These are phyloP conservation scores for Ochropleura plecta DNA, from an alignment of 2,888 invertebrate species.

Conservation along the genomic window DNA sequence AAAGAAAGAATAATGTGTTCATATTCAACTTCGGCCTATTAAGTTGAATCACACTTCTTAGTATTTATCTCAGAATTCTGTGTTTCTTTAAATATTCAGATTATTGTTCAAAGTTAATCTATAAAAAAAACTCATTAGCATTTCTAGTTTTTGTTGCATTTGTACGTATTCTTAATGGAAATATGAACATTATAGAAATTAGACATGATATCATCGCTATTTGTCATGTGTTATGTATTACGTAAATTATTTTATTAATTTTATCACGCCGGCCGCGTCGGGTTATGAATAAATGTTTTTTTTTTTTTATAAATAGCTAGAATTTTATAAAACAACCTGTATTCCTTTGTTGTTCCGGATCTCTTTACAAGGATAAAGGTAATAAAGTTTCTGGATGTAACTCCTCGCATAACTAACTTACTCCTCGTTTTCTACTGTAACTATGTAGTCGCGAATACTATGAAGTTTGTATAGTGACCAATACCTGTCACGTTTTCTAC, in stretches of 20 bases:
- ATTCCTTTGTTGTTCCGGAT: neutral
- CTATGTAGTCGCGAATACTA: conserved; percentile 13
- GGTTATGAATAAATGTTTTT: neutral
- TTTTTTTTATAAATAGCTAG: neutral
- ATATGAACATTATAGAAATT: conserved; percentile 62
- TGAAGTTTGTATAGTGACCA: conserved; percentile 35
- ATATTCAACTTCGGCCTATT: conserved; percentile 11
- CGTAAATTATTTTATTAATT: conserved; percentile 47
- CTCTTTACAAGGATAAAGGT: neutral
- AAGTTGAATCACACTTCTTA: conserved; percentile 33
- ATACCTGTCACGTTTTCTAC: conserved; percentile 36
- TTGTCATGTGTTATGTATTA: conserved; percentile 51
- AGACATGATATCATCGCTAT: conserved; percentile 67
- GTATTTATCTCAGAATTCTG: conserved; percentile 32
- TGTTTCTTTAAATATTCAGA: conserved; percentile 21
- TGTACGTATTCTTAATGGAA: conserved; percentile 47
- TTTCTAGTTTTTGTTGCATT: conserved; percentile 51
- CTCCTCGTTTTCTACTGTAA: neutral
- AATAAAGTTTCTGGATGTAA: too few species aligned
- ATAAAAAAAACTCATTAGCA: conserved; percentile 50
- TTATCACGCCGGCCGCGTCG: conserved; percentile 16
- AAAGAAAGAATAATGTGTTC: conserved; percentile 22
- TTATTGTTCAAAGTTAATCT: conserved; percentile 24
- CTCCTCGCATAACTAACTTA: neutral
- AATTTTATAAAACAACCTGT: neutral